phyloP scores from a whole-genome alignment of 2,888 invertebrate genomes.

The Ctena decussata region DNA sequence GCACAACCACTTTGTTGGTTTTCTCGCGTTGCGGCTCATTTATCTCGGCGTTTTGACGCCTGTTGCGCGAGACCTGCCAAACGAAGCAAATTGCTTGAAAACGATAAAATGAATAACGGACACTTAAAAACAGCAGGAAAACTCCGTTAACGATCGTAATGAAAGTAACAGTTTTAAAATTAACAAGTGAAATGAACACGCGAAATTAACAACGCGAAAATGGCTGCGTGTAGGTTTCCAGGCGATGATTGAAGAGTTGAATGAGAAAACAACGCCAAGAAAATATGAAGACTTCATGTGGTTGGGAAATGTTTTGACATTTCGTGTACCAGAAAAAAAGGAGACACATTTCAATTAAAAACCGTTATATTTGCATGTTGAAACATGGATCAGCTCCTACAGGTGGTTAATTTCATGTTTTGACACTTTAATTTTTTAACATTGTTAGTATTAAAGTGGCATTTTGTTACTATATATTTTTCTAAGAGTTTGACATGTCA shows the following conservation, averaged over 20 bases:
- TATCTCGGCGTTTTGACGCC: conserved; percentile 4
- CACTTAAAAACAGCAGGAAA: conserved; percentile 57
- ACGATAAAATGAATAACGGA: conserved; percentile 68
- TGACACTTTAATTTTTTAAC: conserved; percentile 7
- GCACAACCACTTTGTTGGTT: too few relatives aligned
- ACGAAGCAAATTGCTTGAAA: conserved; percentile 47
- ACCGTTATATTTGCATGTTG: background rate
- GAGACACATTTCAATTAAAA: background rate
- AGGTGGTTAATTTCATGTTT: background rate
- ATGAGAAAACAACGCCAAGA: conserved; percentile 18
- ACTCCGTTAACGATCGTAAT: conserved; percentile 58
- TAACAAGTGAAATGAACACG: conserved; percentile 70
- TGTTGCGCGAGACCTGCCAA: conserved; percentile 19
- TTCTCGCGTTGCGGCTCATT: too few relatives aligned
- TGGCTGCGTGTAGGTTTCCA: conserved; percentile 46
- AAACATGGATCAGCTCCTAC: background rate
- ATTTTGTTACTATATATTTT: background rate
- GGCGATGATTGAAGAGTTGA: conserved; percentile 39
- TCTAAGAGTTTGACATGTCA: background rate
- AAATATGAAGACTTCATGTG: conserved; percentile 5
- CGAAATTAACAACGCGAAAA: conserved; percentile 61
- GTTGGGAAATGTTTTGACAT: background rate
- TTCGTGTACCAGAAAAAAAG: background rate
- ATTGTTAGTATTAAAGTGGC: background rate
- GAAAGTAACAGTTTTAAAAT: conserved; percentile 66